Percentiles rank a stretch among this genome's conserved stretches.
phyloP scores from a whole-genome alignment of 2,888 invertebrate species.

The Dione vanillae region DNA sequence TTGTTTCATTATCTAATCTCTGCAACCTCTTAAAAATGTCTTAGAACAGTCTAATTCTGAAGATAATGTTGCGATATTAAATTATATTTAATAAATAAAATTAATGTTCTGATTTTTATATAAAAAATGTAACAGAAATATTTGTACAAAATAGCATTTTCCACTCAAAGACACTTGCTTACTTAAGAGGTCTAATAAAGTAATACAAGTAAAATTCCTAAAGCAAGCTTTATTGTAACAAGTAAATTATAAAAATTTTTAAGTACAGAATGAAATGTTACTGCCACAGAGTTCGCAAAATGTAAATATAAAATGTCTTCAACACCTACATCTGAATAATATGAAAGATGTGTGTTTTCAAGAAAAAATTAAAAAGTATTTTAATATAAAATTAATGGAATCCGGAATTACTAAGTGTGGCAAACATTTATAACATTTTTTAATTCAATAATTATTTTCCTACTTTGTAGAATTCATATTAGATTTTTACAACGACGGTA shows the following conservation, averaged over 20 bases:
- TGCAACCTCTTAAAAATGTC: slow-evolving; percentile 20
- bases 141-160: background rate
- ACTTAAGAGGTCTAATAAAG: background rate
- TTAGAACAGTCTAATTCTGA: slow-evolving; percentile 15
- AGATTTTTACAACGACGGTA: background rate
- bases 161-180: slow-evolving; percentile 1
- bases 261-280: background rate
- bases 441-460: too few relatives aligned
- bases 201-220: background rate
- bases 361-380: too few relatives aligned
- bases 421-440: too few relatives aligned
- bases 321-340: too few relatives aligned
- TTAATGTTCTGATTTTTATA: background rate
- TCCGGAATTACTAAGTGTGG: too few relatives aligned
- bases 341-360: too few relatives aligned
- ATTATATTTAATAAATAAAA: slow-evolving; percentile 1
- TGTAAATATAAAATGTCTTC: background rate
- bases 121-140: background rate
- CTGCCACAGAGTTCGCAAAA: background rate
- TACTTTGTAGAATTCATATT: background rate
- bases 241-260: background rate
- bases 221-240: background rate
- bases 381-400: too few relatives aligned
- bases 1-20: background rate
- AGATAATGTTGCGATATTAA: slow-evolving; percentile 1